Evolutionary conservation across 2,888 invertebrate genomes (phyloP), one percentile per base, ranked within the genome.

Genomic region (Osmoderma eremita): DNA sequence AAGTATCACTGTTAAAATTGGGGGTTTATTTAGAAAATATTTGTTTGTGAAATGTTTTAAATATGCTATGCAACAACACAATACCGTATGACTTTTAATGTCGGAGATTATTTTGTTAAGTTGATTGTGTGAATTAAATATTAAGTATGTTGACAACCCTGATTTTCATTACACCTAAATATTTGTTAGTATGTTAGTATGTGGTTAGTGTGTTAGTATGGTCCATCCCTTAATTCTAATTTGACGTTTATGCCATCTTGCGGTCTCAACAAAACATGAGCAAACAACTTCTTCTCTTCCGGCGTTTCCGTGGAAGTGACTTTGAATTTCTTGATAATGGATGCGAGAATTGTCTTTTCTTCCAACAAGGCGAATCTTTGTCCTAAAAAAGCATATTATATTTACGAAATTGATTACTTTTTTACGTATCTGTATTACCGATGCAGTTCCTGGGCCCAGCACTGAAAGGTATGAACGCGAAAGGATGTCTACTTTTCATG

Each of bases 291-390:
- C 17, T 54, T 63, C 18, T 42, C 38, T 45, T 49, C 54, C 1
- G 42, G 54, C 2, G 53, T 67, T 20, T 67, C 67, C n/a, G 38
- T 49, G 2, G 67, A 39, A n/a, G 49, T 49, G 10, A 68, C 65
- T 24, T 51, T 68, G 17, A 42, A 68, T 3, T 50, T 58, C 38
- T 45, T 68, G 12, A 69, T 39, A 30, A 67, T 69, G 1, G 69
- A 56, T 2, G 69, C 63, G 3, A 69, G 18, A 1, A 69, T 24
- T 0, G 67, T 64, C 30, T 69, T 69, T 38, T 69, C 69, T 67
- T 69, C 69, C 12, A 53, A 42, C 39, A 69, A 53, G 4, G 69
- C 69, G 41, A 69, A 69, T 17, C 50, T 67, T 61, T 69, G 69
- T 15, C 69, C 68, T 68, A 30, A 4, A 39, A 63, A 63, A 6